phyloP scores from a whole-genome alignment of 1,140 invertebrate genomes.

The Leptoteleia sp. region DNA sequence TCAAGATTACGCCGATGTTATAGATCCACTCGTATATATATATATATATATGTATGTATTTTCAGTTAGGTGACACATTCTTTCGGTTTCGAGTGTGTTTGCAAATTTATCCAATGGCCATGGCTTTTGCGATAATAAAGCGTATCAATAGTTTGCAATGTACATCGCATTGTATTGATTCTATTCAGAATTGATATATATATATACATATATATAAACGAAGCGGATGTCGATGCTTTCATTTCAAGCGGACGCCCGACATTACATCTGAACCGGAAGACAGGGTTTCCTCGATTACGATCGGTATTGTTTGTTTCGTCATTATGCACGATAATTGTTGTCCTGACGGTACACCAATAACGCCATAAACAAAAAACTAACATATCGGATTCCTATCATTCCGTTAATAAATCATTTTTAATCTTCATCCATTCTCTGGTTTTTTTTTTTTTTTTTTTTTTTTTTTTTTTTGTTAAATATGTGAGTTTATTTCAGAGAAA shows the following conservation, averaged over 20 bases:
- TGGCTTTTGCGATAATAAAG: slow-evolving; percentile 20
- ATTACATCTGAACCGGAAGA: slow-evolving; percentile 65
- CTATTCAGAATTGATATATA: slow-evolving; percentile 50
- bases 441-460: too few species aligned
- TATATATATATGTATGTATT: too few species aligned
- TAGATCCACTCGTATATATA: too few species aligned
- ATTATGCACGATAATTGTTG: slow-evolving; percentile 64
- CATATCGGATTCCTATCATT: slow-evolving; percentile 18
- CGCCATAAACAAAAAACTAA: slow-evolving; percentile 21
- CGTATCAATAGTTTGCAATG: slow-evolving; percentile 22
- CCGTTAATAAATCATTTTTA: too few species aligned
- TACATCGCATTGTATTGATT: slow-evolving; percentile 49
- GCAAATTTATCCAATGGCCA: slow-evolving; percentile 2
- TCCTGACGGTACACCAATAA: slow-evolving; percentile 53
- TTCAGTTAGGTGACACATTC: too few species aligned
- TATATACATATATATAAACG: too few species aligned
- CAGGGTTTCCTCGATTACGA: slow-evolving; percentile 60
- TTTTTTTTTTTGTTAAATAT: too few species aligned
- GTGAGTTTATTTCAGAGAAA: too few species aligned
- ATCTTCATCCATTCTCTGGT: too few species aligned
- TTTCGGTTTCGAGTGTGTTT: background rate
- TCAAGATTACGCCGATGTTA: too few species aligned
- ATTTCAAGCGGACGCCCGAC: slow-evolving; percentile 57
- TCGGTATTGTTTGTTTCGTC: slow-evolving; percentile 66
- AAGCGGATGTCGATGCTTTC: slow-evolving; percentile 61